Percentiles rank a stretch among this genome's conserved stretches.
Evolutionary conservation across 1,140 invertebrate species (phyloP).

Genomic region (Samia ricini): DNA sequence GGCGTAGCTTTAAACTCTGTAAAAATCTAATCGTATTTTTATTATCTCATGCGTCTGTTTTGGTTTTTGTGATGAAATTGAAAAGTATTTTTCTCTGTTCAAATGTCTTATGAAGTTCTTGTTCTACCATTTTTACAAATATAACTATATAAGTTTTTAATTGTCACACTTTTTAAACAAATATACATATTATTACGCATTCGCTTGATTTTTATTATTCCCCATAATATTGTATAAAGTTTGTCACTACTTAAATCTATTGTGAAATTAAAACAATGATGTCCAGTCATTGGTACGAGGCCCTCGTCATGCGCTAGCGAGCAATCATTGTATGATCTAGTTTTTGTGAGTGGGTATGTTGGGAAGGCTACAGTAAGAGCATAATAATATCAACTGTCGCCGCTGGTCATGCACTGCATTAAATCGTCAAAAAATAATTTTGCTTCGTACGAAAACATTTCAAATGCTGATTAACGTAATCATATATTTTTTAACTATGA

Average conservation of each 20-base stretch:
- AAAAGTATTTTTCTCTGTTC: neutral
- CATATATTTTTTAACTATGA: constrained; percentile 24
- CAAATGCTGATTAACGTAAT: neutral
- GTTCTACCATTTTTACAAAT: neutral
- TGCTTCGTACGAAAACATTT: neutral
- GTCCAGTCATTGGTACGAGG: constrained; percentile 38
- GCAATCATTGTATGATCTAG: constrained; percentile 61
- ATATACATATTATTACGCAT: neutral
- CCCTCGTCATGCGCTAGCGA: constrained; percentile 57
- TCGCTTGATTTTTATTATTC: neutral
- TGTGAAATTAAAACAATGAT: constrained; percentile 53
- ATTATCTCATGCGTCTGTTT: neutral
- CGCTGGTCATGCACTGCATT: constrained; percentile 1
- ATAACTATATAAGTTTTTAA: too few relatives aligned
- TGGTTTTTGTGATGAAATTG: neutral
- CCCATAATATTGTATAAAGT: neutral
- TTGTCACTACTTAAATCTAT: neutral
- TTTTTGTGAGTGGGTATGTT: constrained; percentile 49
- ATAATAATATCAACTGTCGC: constrained; percentile 1
- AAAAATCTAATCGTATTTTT: constrained; percentile 43
- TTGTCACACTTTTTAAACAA: too few relatives aligned
- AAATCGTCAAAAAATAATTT: constrained; percentile 3
- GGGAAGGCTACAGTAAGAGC: constrained; percentile 7
- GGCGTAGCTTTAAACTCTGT: constrained; percentile 51
- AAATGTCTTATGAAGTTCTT: neutral